Conservation (phyloP, 2,888 invertebrate genomes). For the Thelaira solivaga region DNA sequence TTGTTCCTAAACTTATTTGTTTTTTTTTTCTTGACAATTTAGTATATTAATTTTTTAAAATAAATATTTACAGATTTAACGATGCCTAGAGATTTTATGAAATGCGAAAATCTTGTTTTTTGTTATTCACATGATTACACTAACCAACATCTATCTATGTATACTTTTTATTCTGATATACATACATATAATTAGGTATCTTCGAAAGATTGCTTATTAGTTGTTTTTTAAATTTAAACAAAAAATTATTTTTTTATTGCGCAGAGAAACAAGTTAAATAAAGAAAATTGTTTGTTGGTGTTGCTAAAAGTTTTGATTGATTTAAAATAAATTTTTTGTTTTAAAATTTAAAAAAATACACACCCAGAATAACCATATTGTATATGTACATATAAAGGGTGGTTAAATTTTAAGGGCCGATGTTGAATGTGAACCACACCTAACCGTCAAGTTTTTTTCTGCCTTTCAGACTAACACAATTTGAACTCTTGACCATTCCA, state of each 20-base stretch:
- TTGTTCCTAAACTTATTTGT: slow-evolving; percentile 9
- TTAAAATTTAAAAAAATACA: no score
- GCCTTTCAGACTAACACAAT: no score
- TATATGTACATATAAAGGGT: no score
- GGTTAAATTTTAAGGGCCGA: no score
- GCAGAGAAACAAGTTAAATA: background rate
- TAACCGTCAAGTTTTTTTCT: no score
- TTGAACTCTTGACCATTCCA: no score
- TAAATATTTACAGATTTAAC: slow-evolving; percentile 70
- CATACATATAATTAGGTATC: slow-evolving; percentile 59
- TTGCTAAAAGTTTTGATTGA: no score
- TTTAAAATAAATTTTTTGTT: no score
- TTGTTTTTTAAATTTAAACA: slow-evolving; percentile 48
- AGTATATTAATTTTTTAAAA: slow-evolving; percentile 63
- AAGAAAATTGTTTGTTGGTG: background rate
- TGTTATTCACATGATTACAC: slow-evolving; percentile 18
- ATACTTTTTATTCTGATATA: slow-evolving; percentile 54
- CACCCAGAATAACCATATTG: no score
- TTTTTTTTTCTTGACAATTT: slow-evolving; percentile 44
- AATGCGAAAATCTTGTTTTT: slow-evolving; percentile 18
- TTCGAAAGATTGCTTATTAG: slow-evolving; percentile 60
- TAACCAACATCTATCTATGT: slow-evolving; percentile 44
- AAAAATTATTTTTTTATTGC: slow-evolving; percentile 1
- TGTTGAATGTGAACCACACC: no score
- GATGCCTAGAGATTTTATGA: slow-evolving; percentile 65